Base-by-base conservation (phyloP, 2,113 vertebrate species). In the human (Homo sapiens) region DNA sequence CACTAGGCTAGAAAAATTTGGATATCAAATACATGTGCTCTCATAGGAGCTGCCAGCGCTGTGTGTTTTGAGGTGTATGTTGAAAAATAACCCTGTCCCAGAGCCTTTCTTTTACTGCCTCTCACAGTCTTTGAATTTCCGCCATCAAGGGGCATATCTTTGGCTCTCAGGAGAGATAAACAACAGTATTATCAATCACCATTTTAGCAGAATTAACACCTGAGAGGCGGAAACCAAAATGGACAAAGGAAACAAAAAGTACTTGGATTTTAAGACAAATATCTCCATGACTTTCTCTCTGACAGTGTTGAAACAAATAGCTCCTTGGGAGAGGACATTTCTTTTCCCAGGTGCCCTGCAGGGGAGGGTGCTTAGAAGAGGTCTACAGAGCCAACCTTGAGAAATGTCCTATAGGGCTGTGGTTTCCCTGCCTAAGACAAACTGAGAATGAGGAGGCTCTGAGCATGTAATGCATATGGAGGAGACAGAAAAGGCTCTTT, bases 401-500 rank as follows among this genome's bases (percentile, higher is more conserved):
- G 11, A 70, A 12, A 79, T 22, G 35, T 12, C 50, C 5, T 2
- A 6, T 18, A 20, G 38, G 64, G 43, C 64, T 45, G 17, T 6
- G 12, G 13, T 30, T 35, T 55, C 75, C 27, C 40, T 61, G 14
- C 6, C 38, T 82, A 27, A 20, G 23, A 75, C 7, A 6, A 27
- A 7, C 10, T 10, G 3, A 22, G 35, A 22, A 12, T 1, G 17
- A 6, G 27, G n/a, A 66, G n/a, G 10, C 30, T 75, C 82, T 52
- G 80, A 20, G 48, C 4, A 1, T 25, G 16, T 0, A 14, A 9
- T 3, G 0, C 27, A 32, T 6, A 1, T 0, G 38, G 25, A 32
- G 0, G 20, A 66, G 5, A 32, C 0, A 48, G 3, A 16, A 81
- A 6, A 32, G 20, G 0, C 8, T n/a, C 52, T 64, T 14, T 11